Evolutionary conservation across 2,113 vertebrate species (phyloP), one percentile per base, ranked within the genome.

Genomic region (Nematolebias whitei): DNA sequence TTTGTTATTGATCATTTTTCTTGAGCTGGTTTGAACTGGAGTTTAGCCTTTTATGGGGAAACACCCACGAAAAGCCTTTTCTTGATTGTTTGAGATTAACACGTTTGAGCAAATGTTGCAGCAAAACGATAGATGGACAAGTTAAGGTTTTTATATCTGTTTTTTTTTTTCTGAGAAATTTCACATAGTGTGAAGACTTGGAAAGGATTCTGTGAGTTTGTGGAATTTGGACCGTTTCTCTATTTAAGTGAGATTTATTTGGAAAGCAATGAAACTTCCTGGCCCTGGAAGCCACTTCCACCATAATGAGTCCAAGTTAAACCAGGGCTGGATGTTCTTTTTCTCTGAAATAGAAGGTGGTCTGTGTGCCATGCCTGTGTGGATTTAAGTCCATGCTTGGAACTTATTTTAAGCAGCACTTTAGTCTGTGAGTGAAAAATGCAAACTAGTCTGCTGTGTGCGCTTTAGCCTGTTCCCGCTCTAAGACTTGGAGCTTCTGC

Each of bases 221-320:
- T 84, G 78, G 78, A 90, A 90, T 91, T 88, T 80, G 74, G 82
- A 84, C 76, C 82, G 67, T 59, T 71, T 66, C 85, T 87, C 76
- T 91, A 77, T 88, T 90, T 87, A n/a, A 88, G 74, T 26, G 5
- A 87, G 87, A 85, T 93, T 92, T 92, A 91, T 93, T 93, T 93
- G 92, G 89, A 92, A 90, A 90, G 87, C 81, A 87, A 89, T 86
- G 85, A 89, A 90, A 86, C 88, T 87, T 90, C 82, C 85, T 89
- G 87, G 82, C 85, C 69, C 69, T 71, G 69, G 79, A 91, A 88
- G 85, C 88, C 89, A 89, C 91, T 92, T 92, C 92, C 92, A 91
- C 86, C 75, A 85, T 88, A 91, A 90, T 90, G 86, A 89, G 83
- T 49, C 83, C 73, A 68, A 78, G 89, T 86, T 84, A 90, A 87